Evolutionary conservation across 2,888 invertebrate genomes (phyloP), one percentile per base, ranked within the genome.

Genomic region (Sympetrum striolatum): DNA sequence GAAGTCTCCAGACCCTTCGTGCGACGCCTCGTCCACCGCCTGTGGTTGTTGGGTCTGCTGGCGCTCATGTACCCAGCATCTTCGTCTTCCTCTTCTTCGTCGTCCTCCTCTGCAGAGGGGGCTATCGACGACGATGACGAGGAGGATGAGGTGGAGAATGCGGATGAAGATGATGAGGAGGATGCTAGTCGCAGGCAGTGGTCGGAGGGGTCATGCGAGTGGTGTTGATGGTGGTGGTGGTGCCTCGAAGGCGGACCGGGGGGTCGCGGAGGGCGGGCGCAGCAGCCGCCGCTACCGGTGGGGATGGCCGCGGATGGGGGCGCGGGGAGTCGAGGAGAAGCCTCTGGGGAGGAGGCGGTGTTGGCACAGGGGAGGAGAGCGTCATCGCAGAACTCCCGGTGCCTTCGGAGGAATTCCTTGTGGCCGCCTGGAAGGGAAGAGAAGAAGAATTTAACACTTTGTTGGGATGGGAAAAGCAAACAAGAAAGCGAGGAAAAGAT

Each of bases 301-400:
- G 86, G 86, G 60, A 86, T 86, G 60, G 86, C 86, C 14, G 86
- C 86, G 35, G 86, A 86, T 53, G 86, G 86, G 22, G 86, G 86
- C 37, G 86, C 86, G 12, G 86, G 86, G 35, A 86, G 60, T 58
- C 86, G 58, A 5, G 86, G 86, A 91, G 86, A 90, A 91, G 91
- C 80, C 91, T 90, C 81, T 90, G 91, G 90, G 91, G 91, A 90
- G 92, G 91, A 91, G 92, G 91, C 91, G 92, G 91, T 91, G 92
- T 60, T 91, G 91, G 91, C 91, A 91, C 91, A 93, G 53, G 95
- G 94, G 92, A 96, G 94, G 91, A 96, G 94, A 90, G 96, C 94
- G 93, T 96, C 96, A 92, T 97, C 97, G 94, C 97, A 97, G 92
- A 97, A 94, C 92, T 96, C 96, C 92, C 95, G 95, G 93, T 96